Evolutionary conservation across 2,888 invertebrate species (phyloP), one percentile per base, ranked within the genome.

Genomic region (Cephus nigrinus): DNA sequence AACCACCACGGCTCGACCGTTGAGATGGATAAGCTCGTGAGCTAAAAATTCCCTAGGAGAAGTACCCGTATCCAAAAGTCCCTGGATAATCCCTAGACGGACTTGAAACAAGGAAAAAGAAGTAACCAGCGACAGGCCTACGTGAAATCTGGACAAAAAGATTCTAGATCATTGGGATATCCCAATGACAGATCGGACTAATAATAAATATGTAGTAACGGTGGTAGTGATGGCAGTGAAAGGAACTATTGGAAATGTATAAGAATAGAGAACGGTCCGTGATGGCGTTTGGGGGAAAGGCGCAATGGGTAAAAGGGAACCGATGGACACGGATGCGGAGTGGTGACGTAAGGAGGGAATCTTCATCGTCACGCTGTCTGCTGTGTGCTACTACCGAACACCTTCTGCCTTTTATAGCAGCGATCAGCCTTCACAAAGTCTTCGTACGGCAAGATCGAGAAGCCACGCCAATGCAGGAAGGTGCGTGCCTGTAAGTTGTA

Each of bases 301-400:
- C 77, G 76, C 75, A 76, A 72, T 36, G 35, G 68, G 72, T 71
- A 74, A 74, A 76, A 69, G n/a, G 3, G 31, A 34, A 55, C 40
- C 34, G 4, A 31, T 1, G 12, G 71, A 71, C 71, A 9, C 31
- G 12, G 12, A 32, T 31, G 12, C 33, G 71, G 12, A 12, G 4
- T 9, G 31, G 71, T 31, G 31, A 71, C 71, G 80, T 79, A 83
- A 82, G 85, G 85, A 82, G 82, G 80, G 55, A 55, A 55, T 80
- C 80, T 82, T 84, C 84, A 85, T 86, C 85, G 88, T 88, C 87
- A 87, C 86, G 86, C 86, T 86, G 88, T 86, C 87, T 86, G 85
- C 83, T 81, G 82, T 82, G 84, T 77, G 23, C 69, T 34, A 33
- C n/a, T 30, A 36, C 74, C 23, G 23, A 23, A 55, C 55, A 9